These are phyloP conservation scores for Mnemiopsis leidyi DNA, from an alignment of 37 sponge, comb jelly and placozoan species.

Conservation along the genomic window DNA sequence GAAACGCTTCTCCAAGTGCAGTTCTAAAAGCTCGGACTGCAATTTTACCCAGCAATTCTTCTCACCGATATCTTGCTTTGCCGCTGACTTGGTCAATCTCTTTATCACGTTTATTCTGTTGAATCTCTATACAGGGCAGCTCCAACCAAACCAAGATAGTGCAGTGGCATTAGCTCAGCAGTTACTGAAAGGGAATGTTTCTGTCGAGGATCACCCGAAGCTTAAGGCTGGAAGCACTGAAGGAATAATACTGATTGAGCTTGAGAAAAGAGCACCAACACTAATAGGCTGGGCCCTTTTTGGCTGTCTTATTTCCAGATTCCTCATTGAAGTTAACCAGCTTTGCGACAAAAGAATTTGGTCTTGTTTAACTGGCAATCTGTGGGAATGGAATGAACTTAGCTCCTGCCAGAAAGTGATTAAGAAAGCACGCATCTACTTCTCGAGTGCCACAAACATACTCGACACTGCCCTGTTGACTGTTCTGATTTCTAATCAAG, in stretches of 20 bases:
- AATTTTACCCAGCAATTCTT: background rate
- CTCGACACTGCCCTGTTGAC: background rate
- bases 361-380: too few species aligned
- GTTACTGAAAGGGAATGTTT: background rate
- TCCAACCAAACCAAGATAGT: background rate
- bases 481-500: background rate
- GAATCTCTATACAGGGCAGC: too few species aligned
- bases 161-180: background rate
- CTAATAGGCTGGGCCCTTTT: background rate
- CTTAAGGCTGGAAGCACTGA: background rate
- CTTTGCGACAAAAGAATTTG: background rate
- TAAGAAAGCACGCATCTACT: background rate
- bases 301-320: background rate
- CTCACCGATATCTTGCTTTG: background rate
- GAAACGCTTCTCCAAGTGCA: background rate
- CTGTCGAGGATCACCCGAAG: background rate
- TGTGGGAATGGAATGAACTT: background rate
- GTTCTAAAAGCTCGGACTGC: too few species aligned
- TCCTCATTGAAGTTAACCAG: background rate
- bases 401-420: too few species aligned
- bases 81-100: background rate
- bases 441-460: background rate
- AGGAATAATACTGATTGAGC: background rate
- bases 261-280: background rate
- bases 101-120: background rate